These are phyloP conservation scores for Syrmaticus mikado DNA, from an alignment of 2,113 vertebrate genomes.

Conservation along the genomic window DNA sequence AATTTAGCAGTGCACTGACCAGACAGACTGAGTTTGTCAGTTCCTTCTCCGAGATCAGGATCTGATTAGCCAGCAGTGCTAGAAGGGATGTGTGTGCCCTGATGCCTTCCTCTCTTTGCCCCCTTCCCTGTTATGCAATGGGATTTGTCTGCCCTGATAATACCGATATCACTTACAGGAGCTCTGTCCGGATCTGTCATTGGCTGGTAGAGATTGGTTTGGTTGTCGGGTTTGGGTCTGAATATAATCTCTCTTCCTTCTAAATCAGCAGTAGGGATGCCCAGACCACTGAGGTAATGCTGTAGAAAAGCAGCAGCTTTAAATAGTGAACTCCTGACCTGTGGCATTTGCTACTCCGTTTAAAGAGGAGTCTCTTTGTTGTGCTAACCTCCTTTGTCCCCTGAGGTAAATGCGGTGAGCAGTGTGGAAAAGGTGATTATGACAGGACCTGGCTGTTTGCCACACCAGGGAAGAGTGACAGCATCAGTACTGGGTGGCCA, in stretches of 20 bases:
- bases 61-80: neutral
- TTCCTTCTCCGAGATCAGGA: neutral
- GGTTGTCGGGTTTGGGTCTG: neutral
- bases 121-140: neutral
- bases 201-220: neutral
- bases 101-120: neutral
- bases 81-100: neutral
- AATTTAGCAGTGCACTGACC: slow-evolving; percentile 12
- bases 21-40: neutral
- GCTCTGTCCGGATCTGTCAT: neutral
- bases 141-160: slow-evolving; percentile 2
- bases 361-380: neutral
- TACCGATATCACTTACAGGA: neutral
- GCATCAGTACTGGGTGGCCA: neutral
- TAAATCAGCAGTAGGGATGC: neutral
- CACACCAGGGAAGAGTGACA: neutral
- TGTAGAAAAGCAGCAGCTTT: neutral
- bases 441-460: neutral
- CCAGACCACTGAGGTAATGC: neutral
- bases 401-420: neutral
- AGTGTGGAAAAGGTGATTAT: neutral
- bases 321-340: neutral
- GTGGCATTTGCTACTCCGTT: neutral
- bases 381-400: neutral
- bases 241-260: neutral